These are phyloP conservation scores for Sebastes hubbsi DNA, from an alignment of 2,797 vertebrate species.

Conservation along the genomic window DNA sequence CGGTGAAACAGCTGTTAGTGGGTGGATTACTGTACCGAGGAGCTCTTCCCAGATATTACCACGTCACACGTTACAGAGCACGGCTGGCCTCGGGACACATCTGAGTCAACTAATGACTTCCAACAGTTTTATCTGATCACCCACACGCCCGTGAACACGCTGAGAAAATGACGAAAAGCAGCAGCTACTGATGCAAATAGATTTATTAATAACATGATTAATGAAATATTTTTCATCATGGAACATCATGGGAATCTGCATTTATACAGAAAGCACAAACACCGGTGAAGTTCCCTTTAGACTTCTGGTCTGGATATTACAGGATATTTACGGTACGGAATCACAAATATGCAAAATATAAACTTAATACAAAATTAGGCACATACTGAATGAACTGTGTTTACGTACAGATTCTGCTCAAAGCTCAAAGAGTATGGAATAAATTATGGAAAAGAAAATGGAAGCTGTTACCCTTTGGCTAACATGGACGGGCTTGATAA, in stretches of 20 bases:
- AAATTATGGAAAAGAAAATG: conserved; percentile 31
- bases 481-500: background rate
- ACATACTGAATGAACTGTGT: conserved; percentile 62
- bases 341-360: conserved; percentile 72
- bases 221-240: conserved; percentile 44
- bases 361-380: conserved; percentile 81
- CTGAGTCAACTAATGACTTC: background rate
- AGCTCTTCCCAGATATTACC: background rate
- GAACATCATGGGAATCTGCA: conserved; percentile 40
- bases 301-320: conserved; percentile 42
- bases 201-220: conserved; percentile 75
- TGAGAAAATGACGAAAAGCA: background rate
- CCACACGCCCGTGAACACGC: background rate
- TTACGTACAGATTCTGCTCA: conserved; percentile 31
- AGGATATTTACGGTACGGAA: conserved; percentile 38
- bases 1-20: conserved; percentile 47
- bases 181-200: conserved; percentile 46
- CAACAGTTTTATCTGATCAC: background rate
- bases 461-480: conserved; percentile 43
- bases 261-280: conserved; percentile 53
- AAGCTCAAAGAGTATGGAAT: conserved; percentile 44
- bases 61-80: background rate
- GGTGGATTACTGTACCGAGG: conserved; percentile 31
- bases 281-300: conserved; percentile 50
- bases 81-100: background rate